Evolutionary conservation across 2,113 vertebrate genomes (phyloP).

Genomic region (Neolamprologus hecqui): DNA sequence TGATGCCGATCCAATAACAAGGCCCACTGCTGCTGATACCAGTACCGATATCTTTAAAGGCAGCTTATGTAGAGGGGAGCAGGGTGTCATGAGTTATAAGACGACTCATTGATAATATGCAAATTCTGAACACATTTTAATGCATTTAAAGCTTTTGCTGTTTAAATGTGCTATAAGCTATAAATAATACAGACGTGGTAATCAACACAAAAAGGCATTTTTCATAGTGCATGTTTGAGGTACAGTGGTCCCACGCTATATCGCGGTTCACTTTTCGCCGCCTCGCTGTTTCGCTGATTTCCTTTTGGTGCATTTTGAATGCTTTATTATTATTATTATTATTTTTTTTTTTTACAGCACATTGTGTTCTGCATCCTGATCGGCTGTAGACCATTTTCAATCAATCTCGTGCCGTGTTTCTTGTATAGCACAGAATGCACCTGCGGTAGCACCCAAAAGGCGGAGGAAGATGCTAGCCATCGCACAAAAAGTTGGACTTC

Average conservation of each 20-base stretch:
- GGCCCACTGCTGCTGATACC: background rate
- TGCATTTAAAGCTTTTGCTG: background rate
- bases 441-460: rapidly evolving
- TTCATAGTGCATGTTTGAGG: background rate
- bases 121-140: background rate
- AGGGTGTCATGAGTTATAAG: background rate
- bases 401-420: rapidly evolving
- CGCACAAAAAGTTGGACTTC: background rate
- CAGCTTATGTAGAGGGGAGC: background rate
- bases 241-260: background rate
- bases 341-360: background rate
- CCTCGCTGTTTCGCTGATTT: background rate
- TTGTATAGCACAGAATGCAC: background rate
- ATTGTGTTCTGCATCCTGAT: background rate
- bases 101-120: background rate
- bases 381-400: background rate
- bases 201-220: background rate
- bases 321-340: background rate
- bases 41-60: background rate
- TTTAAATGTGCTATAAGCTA: background rate
- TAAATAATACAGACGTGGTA: rapidly evolving
- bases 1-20: background rate
- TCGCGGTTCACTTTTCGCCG: rapidly evolving
- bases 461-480: background rate
- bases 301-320: background rate